A percentile compares a stretch with the other conserved stretches of the same genome.
phyloP scores from a whole-genome alignment of 2,113 vertebrate genomes.

The Prochilodus magdalenae region DNA sequence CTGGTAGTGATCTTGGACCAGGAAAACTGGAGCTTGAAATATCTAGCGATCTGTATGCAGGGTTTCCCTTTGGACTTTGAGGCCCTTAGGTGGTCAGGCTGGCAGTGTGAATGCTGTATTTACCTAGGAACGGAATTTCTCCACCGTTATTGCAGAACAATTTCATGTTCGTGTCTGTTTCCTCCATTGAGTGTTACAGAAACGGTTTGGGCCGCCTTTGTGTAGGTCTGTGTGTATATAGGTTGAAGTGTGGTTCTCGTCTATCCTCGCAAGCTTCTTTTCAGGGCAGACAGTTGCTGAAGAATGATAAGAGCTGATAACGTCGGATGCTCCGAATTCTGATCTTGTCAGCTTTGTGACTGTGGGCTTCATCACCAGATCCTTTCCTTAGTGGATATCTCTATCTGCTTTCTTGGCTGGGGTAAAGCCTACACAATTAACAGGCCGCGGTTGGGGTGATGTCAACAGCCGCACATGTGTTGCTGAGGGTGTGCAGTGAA shows the following conservation, averaged over 20 bases:
- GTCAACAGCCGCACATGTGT: too few relatives aligned
- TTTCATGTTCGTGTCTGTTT: background rate
- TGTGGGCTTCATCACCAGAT: conserved; percentile 17
- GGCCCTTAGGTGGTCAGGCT: conserved; percentile 41
- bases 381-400: background rate
- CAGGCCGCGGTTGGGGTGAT: too few relatives aligned
- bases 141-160: background rate
- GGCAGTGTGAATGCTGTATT: background rate
- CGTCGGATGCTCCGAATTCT: conserved; percentile 17
- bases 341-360: conserved; percentile 25
- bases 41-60: conserved; percentile 49
- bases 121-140: background rate
- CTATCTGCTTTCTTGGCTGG: background rate
- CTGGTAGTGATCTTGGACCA: conserved; percentile 82
- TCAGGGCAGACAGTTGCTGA: background rate
- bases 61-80: conserved; percentile 43
- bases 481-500: too few relatives aligned
- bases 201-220: background rate
- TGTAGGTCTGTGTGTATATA: background rate
- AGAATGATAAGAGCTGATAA: background rate
- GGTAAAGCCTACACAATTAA: background rate
- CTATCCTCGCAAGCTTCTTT: background rate
- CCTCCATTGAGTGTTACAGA: background rate
- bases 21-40: conserved; percentile 61
- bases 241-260: background rate